These are phyloP conservation scores for Nudaria mundana DNA, from an alignment of 2,888 invertebrate species.

Conservation along the genomic window DNA sequence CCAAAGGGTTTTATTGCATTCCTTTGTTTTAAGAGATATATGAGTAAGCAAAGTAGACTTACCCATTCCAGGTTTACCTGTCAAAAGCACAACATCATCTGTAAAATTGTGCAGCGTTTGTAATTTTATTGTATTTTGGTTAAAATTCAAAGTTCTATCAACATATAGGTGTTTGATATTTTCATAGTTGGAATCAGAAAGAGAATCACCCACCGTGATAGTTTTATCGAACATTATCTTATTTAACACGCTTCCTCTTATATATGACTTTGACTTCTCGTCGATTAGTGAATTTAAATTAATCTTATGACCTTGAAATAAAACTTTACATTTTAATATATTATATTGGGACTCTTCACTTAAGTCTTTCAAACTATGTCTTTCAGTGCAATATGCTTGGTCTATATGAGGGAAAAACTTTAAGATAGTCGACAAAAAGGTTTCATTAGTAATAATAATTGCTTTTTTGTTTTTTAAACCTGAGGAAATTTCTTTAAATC, in stretches of 20 bases:
- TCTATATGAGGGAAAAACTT: not conserved
- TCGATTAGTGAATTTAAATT: constrained; percentile 3
- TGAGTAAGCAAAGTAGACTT: constrained; percentile 18
- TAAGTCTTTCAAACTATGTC: constrained; percentile 2
- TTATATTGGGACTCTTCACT: not conserved
- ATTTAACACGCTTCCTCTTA: constrained; percentile 4
- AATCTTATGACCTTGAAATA: constrained; percentile 5
- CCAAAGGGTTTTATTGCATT: constrained; percentile 7
- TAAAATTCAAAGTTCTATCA: constrained; percentile 7
- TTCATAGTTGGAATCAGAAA: constrained; percentile 8
- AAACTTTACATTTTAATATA: not conserved
- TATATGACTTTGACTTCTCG: not conserved
- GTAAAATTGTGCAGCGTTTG: not conserved
- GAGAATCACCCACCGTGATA: constrained; percentile 5
- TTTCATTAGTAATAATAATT: constrained; percentile 4
- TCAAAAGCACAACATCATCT: constrained; percentile 4
- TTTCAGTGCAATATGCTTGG: not conserved
- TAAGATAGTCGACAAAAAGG: not conserved
- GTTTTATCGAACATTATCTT: constrained; percentile 6
- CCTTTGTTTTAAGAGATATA: constrained; percentile 13
- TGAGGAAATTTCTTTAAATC: not conserved
- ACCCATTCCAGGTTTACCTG: constrained; percentile 16
- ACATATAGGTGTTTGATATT: constrained; percentile 10
- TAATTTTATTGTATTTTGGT: not conserved
- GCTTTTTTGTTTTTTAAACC: not conserved